Base-by-base conservation (phyloP, 2,797 vertebrate species). In the Pseudocheirus occidentalis region DNA sequence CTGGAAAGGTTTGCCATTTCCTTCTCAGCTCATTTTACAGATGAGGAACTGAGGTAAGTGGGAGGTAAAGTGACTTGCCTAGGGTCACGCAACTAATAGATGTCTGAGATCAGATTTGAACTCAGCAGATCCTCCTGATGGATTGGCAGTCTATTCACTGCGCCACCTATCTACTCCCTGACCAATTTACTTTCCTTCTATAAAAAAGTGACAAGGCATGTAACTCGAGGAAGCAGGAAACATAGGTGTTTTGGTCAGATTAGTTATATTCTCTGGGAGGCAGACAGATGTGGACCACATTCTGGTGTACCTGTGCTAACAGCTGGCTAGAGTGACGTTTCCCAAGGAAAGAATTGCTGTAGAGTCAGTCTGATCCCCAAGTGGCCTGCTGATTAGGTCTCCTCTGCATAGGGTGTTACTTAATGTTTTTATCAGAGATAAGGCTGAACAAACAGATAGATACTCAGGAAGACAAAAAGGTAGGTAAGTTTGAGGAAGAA, bases 131-230 rank as follows among this genome's bases (percentile, higher is more conserved):
- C 66, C n/a, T 81, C n/a, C 18, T 81, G 66, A 81, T 7, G 29
- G 27, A 28, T 28, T 28, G 57, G 27, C n/a, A 73, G 5, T 66
- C 14, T 18, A 18, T 73, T 10, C 16, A 40, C 34, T 73, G n/a
- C 3, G 16, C 62, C 62, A 40, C 62, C 31, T 14, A 5, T 14
- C 34, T 73, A 13, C 62, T 6, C 62, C 34, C 5, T 21, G 66
- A 24, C 21, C 66, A 81, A 40, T 92, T 91, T 87, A 52, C 93
- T 96, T 95, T 95, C 53, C 93, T 95, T 28, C 12, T 92, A 50
- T 93, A 92, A 66, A 56, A 96, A 12, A 73, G 59, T 94, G n/a
- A 27, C 50, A 53, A 56, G 29, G 31, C 95, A 96, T 90, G 11
- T 1, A 96, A 12, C 57, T 96, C 54, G 7, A 90, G 58, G 94